phyloP scores from a whole-genome alignment of 2,113 vertebrate genomes.

The Prunella himalayana region DNA sequence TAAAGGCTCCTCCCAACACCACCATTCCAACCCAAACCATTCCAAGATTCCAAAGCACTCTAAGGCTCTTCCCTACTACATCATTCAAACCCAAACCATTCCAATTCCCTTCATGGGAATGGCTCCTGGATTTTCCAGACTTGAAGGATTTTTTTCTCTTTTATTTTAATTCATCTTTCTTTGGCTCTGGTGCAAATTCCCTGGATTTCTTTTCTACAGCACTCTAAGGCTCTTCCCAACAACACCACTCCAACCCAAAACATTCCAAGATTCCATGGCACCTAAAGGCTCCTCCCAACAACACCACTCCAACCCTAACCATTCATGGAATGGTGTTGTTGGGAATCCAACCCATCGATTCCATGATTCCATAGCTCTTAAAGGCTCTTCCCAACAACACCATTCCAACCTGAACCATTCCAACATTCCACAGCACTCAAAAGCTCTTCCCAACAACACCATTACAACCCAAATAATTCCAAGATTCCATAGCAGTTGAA shows the following conservation, averaged over 20 bases:
- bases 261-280: too few species aligned
- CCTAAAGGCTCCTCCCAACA: not conserved
- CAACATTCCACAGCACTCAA: accelerated
- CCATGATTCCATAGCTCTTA: accelerated
- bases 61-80: accelerated
- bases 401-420: not conserved
- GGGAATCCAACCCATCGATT: not conserved
- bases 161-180: not conserved
- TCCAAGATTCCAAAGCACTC: not conserved
- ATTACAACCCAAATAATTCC: not conserved
- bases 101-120: accelerated
- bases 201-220: not conserved
- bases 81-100: not conserved
- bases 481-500: accelerated
- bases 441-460: not conserved
- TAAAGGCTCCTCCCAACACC: not conserved
- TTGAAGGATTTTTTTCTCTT: not conserved
- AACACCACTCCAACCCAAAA: too few species aligned
- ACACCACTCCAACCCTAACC: not conserved
- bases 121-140: not conserved
- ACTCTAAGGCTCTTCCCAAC: accelerated
- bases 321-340: not conserved
- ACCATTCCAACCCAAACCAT: not conserved
- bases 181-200: not conserved
- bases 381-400: not conserved